Conservation (phyloP, 2,888 invertebrate genomes). For the Orgyia antiqua region DNA sequence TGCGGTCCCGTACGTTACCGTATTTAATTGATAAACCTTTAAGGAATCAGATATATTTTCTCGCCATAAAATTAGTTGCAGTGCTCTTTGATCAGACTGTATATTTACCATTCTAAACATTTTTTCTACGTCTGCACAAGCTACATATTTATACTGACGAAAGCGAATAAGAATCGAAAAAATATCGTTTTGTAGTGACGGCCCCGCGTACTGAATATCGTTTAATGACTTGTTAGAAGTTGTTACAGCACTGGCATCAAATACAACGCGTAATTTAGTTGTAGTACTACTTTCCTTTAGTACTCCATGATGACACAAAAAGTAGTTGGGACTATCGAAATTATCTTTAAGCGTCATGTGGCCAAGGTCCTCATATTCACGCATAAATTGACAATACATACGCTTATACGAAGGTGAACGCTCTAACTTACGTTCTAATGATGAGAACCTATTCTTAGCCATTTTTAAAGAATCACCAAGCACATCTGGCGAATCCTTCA, state of each 20-base stretch:
- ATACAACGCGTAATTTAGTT: constrained; percentile 7
- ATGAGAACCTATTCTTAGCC: background rate
- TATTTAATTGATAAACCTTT: background rate
- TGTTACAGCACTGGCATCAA: constrained; percentile 2
- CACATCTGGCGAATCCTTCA: constrained; percentile 6
- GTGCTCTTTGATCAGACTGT: background rate
- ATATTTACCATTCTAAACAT: no score
- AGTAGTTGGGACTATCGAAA: background rate
- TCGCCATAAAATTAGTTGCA: no score
- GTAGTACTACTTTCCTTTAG: constrained; percentile 4
- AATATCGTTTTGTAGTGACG: constrained; percentile 5
- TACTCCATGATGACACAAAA: constrained; percentile 3
- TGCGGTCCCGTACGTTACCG: background rate
- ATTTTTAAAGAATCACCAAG: constrained; percentile 2
- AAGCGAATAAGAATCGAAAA: constrained; percentile 5
- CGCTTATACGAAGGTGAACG: background rate
- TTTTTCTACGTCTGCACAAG: background rate
- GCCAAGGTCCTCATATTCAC: no score
- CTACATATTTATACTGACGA: constrained; percentile 4
- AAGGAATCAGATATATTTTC: background rate
- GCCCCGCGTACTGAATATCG: constrained; percentile 7
- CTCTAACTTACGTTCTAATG: background rate
- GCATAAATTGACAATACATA: no score
- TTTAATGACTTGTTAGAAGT: constrained; percentile 5
- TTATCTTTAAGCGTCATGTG: background rate